phyloP scores from a whole-genome alignment of 1,140 invertebrate species.

The Zaprionus africanus region DNA sequence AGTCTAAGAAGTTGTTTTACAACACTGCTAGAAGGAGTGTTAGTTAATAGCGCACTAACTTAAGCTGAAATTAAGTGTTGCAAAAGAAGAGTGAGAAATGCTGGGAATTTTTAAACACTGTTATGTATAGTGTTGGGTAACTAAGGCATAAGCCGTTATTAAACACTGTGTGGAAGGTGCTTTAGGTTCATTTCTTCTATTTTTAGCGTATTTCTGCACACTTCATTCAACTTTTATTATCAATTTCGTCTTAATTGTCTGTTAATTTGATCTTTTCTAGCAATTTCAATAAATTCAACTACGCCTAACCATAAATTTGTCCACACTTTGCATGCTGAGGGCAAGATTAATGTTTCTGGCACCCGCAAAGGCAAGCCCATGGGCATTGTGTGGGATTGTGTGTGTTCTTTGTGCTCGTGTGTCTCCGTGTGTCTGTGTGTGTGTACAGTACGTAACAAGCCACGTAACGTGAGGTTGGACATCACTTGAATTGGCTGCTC shows the following conservation, averaged over 20 bases:
- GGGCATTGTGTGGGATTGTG: slow-evolving; percentile 16
- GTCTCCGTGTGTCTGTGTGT: background rate
- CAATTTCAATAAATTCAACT: background rate
- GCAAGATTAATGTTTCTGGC: slow-evolving; percentile 2
- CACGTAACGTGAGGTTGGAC: slow-evolving; percentile 4
- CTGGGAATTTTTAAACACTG: too few species aligned
- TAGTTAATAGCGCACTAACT: too few species aligned
- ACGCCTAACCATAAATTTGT: background rate
- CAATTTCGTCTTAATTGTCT: background rate
- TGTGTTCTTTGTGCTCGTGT: background rate
- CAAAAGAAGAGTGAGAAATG: too few species aligned
- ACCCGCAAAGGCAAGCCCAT: background rate
- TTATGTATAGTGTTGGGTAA: too few species aligned
- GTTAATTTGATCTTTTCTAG: background rate
- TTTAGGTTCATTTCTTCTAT: too few species aligned
- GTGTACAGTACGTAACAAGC: background rate
- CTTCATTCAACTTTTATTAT: background rate
- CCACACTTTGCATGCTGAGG: background rate
- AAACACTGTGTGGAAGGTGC: too few species aligned
- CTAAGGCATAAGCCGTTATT: too few species aligned
- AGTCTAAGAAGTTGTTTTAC: background rate
- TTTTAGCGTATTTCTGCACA: too few species aligned
- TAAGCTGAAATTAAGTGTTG: too few species aligned
- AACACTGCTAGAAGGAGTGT: background rate
- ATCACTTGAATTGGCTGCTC: slow-evolving; percentile 25